Evolutionary conservation across 2,888 invertebrate genomes (phyloP).

Genomic region (Dolichomitus sp.): DNA sequence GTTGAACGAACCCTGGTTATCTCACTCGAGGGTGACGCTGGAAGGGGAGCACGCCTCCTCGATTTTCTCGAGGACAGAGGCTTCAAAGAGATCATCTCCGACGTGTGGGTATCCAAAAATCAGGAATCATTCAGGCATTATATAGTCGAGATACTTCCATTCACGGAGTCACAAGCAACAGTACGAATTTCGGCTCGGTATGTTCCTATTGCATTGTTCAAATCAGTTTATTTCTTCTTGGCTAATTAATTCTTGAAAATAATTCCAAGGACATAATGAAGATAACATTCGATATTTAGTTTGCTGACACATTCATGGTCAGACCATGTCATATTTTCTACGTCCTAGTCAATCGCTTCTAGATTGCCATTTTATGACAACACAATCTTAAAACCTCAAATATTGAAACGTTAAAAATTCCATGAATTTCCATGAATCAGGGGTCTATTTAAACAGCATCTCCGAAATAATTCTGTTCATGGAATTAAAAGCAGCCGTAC

Average conservation of each 20-base stretch:
- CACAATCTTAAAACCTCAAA: too few relatives aligned
- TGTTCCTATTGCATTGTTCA: slow-evolving; percentile 26
- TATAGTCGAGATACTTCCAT: slow-evolving; percentile 77
- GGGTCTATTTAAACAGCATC: slow-evolving; percentile 49
- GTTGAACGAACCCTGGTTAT: slow-evolving; percentile 74
- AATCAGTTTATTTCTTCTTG: background rate
- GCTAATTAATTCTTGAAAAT: too few relatives aligned
- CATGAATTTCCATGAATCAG: too few relatives aligned
- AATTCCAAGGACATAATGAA: too few relatives aligned
- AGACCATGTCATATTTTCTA: too few relatives aligned
- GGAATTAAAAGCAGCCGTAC: slow-evolving; percentile 62
- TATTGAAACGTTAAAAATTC: too few relatives aligned
- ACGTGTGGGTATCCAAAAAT: slow-evolving; percentile 73
- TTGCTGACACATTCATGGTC: too few relatives aligned
- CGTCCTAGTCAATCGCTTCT: too few relatives aligned
- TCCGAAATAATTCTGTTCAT: slow-evolving; percentile 74
- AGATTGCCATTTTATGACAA: too few relatives aligned
- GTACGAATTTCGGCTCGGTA: slow-evolving; percentile 78
- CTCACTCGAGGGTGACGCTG: slow-evolving; percentile 54
- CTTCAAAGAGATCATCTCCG: slow-evolving; percentile 72
- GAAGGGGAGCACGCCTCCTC: slow-evolving; percentile 61
- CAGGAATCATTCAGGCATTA: slow-evolving; percentile 74
- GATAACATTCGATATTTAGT: too few relatives aligned
- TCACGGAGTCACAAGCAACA: slow-evolving; percentile 55
- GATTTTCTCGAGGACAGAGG: slow-evolving; percentile 72